These are phyloP conservation scores for Propithecus coquereli DNA, from an alignment of 2,113 vertebrate species.

Conservation along the genomic window DNA sequence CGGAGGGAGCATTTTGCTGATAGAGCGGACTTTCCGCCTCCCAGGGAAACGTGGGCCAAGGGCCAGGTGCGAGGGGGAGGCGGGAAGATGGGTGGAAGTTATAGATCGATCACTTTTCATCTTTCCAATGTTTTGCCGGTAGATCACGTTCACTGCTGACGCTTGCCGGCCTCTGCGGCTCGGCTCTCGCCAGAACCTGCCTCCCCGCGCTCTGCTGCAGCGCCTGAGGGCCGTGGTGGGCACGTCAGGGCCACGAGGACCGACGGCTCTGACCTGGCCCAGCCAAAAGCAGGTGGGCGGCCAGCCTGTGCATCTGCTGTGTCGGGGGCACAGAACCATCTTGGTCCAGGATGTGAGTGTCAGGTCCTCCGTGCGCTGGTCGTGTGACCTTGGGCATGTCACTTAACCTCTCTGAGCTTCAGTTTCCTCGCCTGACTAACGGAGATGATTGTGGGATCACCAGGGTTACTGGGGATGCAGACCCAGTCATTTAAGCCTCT, in stretches of 20 bases:
- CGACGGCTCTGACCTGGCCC: fast-evolving
- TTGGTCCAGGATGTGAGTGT: fast-evolving
- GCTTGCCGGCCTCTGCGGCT: neutral
- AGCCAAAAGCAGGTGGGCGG: neutral
- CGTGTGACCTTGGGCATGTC: neutral
- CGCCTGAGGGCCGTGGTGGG: neutral
- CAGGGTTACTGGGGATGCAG: fast-evolving
- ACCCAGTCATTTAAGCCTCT: fast-evolving
- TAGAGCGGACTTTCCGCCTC: neutral
- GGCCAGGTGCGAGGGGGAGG: slow-evolving; percentile 61
- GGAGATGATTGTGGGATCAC: neutral
- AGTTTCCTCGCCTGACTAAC: neutral
- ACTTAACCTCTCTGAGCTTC: neutral
- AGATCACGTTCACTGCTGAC: slow-evolving; percentile 54
- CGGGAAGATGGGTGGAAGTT: slow-evolving; percentile 69
- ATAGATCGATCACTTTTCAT: slow-evolving; percentile 69
- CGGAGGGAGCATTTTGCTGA: slow-evolving; percentile 58
- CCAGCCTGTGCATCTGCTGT: neutral
- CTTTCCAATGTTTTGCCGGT: slow-evolving; percentile 34
- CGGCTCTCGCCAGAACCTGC: neutral
- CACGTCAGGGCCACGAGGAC: fast-evolving
- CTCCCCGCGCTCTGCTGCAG: neutral
- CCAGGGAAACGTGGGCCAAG: neutral
- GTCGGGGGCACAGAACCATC: neutral
- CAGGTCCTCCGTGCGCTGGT: fast-evolving